Conservation (phyloP, 2,797 vertebrate genomes). For the Acomys russatus region DNA sequence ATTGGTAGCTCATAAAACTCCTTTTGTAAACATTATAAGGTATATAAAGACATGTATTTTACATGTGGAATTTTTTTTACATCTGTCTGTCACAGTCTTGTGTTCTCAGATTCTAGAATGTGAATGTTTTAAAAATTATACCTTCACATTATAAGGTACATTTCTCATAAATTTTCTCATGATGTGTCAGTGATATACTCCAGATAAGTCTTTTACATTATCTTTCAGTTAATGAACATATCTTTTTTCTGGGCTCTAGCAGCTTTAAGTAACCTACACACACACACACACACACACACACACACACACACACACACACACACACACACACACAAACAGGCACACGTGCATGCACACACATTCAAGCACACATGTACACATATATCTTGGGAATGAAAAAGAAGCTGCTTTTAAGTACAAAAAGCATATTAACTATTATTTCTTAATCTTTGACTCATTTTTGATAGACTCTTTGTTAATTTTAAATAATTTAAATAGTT, state of each 20-base stretch:
- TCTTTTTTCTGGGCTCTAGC: too few species aligned
- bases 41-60: background rate
- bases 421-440: background rate
- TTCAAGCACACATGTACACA: background rate
- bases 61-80: background rate
- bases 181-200: background rate
- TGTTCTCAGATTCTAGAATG: background rate
- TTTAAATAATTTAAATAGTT: conserved; percentile 9
- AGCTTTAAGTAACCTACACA: background rate
- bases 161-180: background rate
- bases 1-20: background rate
- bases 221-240: background rate
- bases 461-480: background rate
- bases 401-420: background rate
- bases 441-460: background rate
- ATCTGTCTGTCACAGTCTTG: background rate
- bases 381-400: background rate
- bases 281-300: background rate
- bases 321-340: background rate
- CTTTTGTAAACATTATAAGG: background rate
- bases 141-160: background rate
- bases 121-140: background rate
- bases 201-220: background rate
- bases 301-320: background rate
- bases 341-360: background rate